Evolutionary conservation across 2,888 invertebrate species (phyloP), one percentile per base, ranked within the genome.

Genomic region (Bembecia ichneumoniformis): DNA sequence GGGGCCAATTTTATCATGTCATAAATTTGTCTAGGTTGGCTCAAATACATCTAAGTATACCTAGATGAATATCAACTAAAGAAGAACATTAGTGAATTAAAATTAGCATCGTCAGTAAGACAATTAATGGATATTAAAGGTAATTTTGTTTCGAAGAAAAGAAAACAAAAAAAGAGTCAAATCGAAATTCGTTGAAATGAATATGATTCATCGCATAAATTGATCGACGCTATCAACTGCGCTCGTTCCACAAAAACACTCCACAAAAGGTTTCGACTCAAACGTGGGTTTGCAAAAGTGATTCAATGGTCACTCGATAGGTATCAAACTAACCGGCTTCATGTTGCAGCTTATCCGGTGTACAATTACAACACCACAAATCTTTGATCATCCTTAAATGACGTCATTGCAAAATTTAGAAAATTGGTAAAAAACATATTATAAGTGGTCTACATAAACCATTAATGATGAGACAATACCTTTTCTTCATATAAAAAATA

Each of bases 151-250:
- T 44, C 11, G 5, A 15, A 44, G 14, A 10, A 44, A 44, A 44
- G 9, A 44, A 4, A 10, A 40, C 14, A 35, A 35, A 47, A 28
- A 43, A 47, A 46, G 47, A 47, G 35, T 15, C 11, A n/a, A 44
- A 49, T 56, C 54, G 53, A 55, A 59, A 63, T 74, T 68, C 67
- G 57, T 54, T 56, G 68, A 74, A 74, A 59, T 56, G 56, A 53
- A 56, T 57, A 65, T 81, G 82, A 82, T 63, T 82, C 83, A 83
- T 73, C 72, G 59, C 58, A 55, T 64, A 70, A 74, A 72, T 68
- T 59, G 62, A 59, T 66, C 64, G 68, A 67, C 59, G 66, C 58
- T 71, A 76, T 78, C 73, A 67, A 68, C 68, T 64, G 58, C 53
- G 60, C 58, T 60, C 63, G 58, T 60, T 66, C 66, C 63, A 66